Conservation (phyloP, 2,113 vertebrate genomes). For the Phrynosoma blainvillii region DNA sequence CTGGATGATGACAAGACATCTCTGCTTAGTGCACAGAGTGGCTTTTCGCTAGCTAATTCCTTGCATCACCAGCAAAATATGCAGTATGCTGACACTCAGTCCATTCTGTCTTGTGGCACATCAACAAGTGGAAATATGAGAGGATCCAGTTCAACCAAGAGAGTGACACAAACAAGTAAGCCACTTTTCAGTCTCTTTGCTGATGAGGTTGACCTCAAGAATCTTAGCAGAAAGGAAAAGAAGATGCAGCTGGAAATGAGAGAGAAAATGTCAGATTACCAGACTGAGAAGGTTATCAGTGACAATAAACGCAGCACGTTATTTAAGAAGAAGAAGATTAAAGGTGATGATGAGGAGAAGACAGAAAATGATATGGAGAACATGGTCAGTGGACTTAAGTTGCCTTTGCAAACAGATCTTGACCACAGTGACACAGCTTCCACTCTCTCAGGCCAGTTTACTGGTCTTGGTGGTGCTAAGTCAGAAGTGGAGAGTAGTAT, state of each 20-base stretch:
- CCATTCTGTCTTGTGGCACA: constrained; percentile 76
- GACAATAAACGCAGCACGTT: constrained; percentile 93
- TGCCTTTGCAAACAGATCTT: constrained; percentile 48
- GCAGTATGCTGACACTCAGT: constrained; percentile 63
- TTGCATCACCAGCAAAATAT: constrained; percentile 58
- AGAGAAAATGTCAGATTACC: constrained; percentile 88
- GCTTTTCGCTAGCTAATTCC: constrained; percentile 69
- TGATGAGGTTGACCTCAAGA: constrained; percentile 87
- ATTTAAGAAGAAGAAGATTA: constrained; percentile 92
- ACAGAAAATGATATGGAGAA: constrained; percentile 60
- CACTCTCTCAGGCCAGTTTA: constrained; percentile 64
- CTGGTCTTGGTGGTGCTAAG: constrained; percentile 51
- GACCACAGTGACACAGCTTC: constrained; percentile 64
- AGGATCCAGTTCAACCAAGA: constrained; percentile 65
- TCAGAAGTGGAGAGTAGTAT: constrained; percentile 74
- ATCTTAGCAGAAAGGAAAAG: constrained; percentile 87
- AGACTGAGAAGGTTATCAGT: constrained; percentile 88
- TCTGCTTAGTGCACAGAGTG: constrained; percentile 76
- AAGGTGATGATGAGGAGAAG: constrained; percentile 75
- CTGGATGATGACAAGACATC: constrained; percentile 84
- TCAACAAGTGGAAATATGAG: constrained; percentile 47
- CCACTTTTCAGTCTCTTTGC: constrained; percentile 92
- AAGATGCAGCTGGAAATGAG: constrained; percentile 88
- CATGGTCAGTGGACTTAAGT: constrained; percentile 49
- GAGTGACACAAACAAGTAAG: constrained; percentile 86